phyloP scores from a whole-genome alignment of 2,113 vertebrate species.

The Bufo bufo region DNA sequence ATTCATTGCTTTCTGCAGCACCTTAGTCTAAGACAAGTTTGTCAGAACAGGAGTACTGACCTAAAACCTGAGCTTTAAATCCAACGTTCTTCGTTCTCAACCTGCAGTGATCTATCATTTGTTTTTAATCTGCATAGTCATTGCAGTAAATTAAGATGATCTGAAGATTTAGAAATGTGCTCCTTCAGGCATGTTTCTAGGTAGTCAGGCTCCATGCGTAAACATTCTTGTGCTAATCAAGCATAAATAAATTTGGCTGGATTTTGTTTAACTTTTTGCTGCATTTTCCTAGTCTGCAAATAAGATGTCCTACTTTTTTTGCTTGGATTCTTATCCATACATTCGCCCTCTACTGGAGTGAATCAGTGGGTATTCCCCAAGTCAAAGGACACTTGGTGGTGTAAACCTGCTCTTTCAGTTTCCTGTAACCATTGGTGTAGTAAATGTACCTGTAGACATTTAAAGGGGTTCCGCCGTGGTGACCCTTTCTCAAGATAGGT shows the following conservation, averaged over 20 bases:
- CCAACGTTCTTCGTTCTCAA: background rate
- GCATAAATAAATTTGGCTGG: background rate
- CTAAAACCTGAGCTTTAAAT: background rate
- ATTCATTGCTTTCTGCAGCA: background rate
- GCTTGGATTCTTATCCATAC: background rate
- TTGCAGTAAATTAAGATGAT: conserved; percentile 3
- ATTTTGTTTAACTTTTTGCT: background rate
- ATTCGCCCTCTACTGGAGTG: background rate
- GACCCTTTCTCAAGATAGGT: too few species aligned
- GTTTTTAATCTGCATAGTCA: conserved; percentile 17
- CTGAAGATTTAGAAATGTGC: background rate
- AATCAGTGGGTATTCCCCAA: background rate
- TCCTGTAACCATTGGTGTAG: too few species aligned
- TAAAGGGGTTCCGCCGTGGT: too few species aligned
- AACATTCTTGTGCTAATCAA: background rate
- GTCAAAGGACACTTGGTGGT: too few species aligned
- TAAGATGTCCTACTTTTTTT: background rate
- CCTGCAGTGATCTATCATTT: conserved; percentile 12
- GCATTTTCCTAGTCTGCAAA: background rate
- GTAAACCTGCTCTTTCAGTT: too few species aligned
- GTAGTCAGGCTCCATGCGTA: background rate
- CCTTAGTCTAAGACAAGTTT: background rate
- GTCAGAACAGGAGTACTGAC: conserved; percentile 6
- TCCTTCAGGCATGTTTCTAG: background rate
- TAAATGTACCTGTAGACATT: too few species aligned